phyloP scores from a whole-genome alignment of 1,140 invertebrate genomes.

The Anadara kagoshimensis region DNA sequence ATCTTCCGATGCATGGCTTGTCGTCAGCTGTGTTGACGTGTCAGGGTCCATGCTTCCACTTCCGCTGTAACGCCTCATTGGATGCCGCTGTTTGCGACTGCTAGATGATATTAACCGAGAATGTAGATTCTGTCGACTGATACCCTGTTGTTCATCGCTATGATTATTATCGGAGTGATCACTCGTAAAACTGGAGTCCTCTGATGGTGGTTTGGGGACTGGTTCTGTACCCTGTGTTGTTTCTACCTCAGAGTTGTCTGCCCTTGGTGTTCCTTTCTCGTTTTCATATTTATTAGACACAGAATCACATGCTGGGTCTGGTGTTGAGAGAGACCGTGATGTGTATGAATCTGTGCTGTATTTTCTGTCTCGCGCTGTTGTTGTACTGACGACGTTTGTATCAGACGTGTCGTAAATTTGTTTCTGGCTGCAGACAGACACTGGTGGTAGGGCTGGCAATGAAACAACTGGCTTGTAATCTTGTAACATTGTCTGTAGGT shows the following conservation, averaged over 20 bases:
- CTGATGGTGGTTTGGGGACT: conserved; percentile 36
- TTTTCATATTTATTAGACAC: conserved; percentile 7
- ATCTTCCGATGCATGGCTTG: conserved; percentile 42
- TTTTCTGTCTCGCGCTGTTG: conserved; percentile 46
- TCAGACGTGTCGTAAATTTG: conserved; percentile 29
- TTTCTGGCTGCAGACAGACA: not conserved
- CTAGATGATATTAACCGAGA: conserved; percentile 52
- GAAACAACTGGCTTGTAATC: not conserved
- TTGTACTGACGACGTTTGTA: conserved; percentile 47
- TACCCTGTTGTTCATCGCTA: conserved; percentile 31
- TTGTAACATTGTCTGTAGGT: conserved; percentile 19
- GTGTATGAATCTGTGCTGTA: conserved; percentile 50
- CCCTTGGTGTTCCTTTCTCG: not conserved
- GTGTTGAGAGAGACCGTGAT: conserved; percentile 43
- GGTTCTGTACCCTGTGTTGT: conserved; percentile 10
- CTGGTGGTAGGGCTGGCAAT: not conserved
- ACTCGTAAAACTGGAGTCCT: conserved; percentile 49
- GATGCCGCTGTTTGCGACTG: conserved; percentile 65
- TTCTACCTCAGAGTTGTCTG: conserved; percentile 9
- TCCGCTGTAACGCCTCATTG: conserved; percentile 64
- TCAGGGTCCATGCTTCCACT: conserved; percentile 41
- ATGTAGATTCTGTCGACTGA: conserved; percentile 62
- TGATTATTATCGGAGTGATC: conserved; percentile 43
- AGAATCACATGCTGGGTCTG: conserved; percentile 26
- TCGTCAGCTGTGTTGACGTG: conserved; percentile 46